Conservation (phyloP, 2,888 invertebrate genomes). For the Pyrochroa serraticornis region DNA sequence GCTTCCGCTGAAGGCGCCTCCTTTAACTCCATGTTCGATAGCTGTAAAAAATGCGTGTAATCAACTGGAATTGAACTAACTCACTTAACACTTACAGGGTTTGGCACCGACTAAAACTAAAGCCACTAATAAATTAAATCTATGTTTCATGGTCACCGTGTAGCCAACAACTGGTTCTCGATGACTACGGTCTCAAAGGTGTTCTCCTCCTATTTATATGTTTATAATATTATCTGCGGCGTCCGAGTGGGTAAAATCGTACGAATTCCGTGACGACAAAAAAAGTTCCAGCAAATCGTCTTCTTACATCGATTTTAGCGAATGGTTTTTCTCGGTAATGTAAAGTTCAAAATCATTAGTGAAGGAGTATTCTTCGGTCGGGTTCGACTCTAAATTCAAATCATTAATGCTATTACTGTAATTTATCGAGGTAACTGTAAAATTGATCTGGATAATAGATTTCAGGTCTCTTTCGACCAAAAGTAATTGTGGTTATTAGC, state of each 20-base stretch:
- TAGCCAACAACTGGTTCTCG: conserved; percentile 18
- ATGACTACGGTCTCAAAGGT: conserved; percentile 21
- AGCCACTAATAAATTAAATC: conserved; percentile 20
- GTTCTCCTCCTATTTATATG: conserved; percentile 21
- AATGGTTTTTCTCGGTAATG: conserved; percentile 25
- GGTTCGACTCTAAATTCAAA: no score
- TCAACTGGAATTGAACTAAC: conserved; percentile 1
- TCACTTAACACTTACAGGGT: conserved; percentile 22
- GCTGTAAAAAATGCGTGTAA: conserved; percentile 17
- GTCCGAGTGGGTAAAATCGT: conserved; percentile 20
- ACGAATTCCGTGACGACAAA: conserved; percentile 24
- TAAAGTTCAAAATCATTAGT: conserved; percentile 17
- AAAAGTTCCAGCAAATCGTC: conserved; percentile 20
- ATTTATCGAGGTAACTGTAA: no score
- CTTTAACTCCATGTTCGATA: conserved; percentile 17
- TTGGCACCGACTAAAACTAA: conserved; percentile 7
- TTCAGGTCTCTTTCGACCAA: no score
- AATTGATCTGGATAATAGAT: no score
- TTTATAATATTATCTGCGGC: conserved; percentile 6
- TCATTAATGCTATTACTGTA: no score
- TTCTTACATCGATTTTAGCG: conserved; percentile 8
- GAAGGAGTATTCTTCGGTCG: background rate
- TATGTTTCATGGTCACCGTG: conserved; percentile 26
- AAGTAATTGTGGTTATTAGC: no score
- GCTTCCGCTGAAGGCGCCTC: conserved; percentile 21